Evolutionary conservation across 2,113 vertebrate species (phyloP).

Genomic region (Callipepla californica): DNA sequence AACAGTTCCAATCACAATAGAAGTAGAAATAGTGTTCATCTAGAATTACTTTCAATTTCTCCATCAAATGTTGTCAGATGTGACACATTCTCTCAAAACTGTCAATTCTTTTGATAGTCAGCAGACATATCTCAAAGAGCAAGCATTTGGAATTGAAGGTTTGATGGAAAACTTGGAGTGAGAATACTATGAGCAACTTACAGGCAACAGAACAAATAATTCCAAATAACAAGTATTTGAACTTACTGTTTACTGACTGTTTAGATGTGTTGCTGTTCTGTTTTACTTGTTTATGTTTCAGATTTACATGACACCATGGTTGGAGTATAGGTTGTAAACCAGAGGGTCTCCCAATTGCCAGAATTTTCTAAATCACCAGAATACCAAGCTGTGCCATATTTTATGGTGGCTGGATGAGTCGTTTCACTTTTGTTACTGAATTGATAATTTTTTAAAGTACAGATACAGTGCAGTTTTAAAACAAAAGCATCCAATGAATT

Average conservation of each 20-base stretch:
- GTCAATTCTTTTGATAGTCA: neutral
- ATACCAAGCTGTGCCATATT: neutral
- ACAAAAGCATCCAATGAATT: neutral
- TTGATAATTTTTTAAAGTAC: neutral
- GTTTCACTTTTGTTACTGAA: neutral
- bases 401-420: neutral
- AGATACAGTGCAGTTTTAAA: neutral
- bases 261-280: neutral
- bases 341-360: neutral
- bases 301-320: neutral
- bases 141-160: neutral
- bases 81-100: neutral
- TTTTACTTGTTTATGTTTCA: neutral
- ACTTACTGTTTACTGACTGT: neutral
- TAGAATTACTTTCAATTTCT: neutral
- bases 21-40: neutral
- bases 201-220: neutral
- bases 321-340: neutral
- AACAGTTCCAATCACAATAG: neutral
- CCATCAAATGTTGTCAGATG: neutral
- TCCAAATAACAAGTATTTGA: neutral
- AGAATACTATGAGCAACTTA: neutral
- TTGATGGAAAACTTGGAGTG: neutral
- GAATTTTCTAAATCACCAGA: neutral
- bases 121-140: neutral